Base-by-base conservation (phyloP, 2,888 invertebrate species). In the Nebria salina region DNA sequence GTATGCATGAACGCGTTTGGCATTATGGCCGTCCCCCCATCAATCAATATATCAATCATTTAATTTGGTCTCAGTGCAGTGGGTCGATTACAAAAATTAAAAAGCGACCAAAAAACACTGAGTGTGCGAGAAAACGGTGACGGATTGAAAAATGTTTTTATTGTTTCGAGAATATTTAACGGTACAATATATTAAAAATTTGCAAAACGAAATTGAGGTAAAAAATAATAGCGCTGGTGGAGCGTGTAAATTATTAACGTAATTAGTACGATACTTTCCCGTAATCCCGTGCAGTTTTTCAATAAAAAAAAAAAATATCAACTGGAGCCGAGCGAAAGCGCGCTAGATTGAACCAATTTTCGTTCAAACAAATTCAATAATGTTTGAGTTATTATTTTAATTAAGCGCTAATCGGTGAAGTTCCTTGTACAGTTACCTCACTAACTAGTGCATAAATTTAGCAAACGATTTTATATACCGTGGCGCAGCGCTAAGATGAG, bases 341-440 rank as follows among this genome's bases (percentile, higher is more conserved):
- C 54, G 7, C 54, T 54, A 54, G 54, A 75, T 72, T 72, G 80
- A 80, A 75, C 70, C 75, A 80, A 80, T 80, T 74, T 75, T 75
- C 64, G 70, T 41, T 66, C 75, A 80, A 80, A 80, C 80, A 80
- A 80, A 80, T 80, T 80, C 80, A 80, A 80, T 80, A 80, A 80
- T 75, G 80, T 75, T 75, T 80, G 80, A 80, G 73, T 80, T 80
- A 80, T 79, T 79, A 79, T 79, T 79, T 79, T 79, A 79, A 79
- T 79, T 79, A 79, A 75, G 75, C 78, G 41, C 42, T 72, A 78
- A 72, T 73, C 73, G 73, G 65, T 65, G 15, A 73, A 78, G 20
- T 54, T 54, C 54, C 54, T 13, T 54, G 54, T 54, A 54, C 54
- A 54, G 54, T 54, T 54, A 54, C 54, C 54, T 54, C 8, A 54